Evolutionary conservation across 2,113 vertebrate species (phyloP).

Genomic region (Salvelinus alpinus): DNA sequence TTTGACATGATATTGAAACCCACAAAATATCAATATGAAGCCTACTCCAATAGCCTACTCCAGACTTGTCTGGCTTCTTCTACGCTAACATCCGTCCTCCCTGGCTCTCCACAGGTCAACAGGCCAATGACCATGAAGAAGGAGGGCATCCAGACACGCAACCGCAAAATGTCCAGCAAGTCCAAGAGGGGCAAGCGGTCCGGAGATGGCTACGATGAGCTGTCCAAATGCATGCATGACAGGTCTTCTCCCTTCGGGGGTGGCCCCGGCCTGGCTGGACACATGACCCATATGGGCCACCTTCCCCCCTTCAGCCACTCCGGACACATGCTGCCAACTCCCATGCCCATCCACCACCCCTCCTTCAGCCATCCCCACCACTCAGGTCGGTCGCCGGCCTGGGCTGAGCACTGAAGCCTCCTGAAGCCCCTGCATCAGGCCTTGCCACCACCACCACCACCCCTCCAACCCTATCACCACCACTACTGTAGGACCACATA

Average conservation of each 20-base stretch:
- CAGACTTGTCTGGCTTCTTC: conserved; percentile 36
- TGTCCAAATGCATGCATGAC: conserved; percentile 98
- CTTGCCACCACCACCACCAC: neutral
- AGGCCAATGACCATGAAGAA: conserved; percentile 99
- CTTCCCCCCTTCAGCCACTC: conserved; percentile 95
- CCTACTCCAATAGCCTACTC: neutral
- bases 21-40: neutral
- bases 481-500: neutral
- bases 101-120: conserved; percentile 85
- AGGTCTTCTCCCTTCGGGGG: conserved; percentile 88
- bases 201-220: conserved; percentile 90
- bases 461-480: neutral
- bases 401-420: conserved; percentile 82
- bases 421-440: conserved; percentile 13
- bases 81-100: conserved; percentile 46
- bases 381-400: conserved; percentile 92
- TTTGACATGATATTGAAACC: neutral
- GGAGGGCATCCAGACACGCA: conserved; percentile 98
- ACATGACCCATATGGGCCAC: conserved; percentile 96
- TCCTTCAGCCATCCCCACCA: conserved; percentile 89
- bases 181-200: conserved; percentile 95
- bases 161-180: conserved; percentile 99
- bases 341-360: conserved; percentile 96
- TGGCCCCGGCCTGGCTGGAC: conserved; percentile 83
- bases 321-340: conserved; percentile 97